Percentiles rank a stretch among this genome's conserved stretches.
Evolutionary conservation across 2,113 vertebrate genomes (phyloP).

Genomic region (Odontophorus gujanensis): DNA sequence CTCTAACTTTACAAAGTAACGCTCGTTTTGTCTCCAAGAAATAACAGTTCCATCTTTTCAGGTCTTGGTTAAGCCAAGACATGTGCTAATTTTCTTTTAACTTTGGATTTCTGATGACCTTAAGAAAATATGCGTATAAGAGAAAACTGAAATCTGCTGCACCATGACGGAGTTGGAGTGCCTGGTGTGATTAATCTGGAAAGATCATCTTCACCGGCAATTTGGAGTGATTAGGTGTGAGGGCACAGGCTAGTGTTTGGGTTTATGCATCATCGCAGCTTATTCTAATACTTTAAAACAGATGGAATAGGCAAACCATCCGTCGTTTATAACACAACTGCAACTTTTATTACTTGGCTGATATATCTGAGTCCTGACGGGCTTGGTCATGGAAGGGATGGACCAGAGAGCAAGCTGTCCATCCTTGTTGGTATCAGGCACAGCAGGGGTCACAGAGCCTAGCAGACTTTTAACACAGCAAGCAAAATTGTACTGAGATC

Average conservation of each 20-base stretch:
- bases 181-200: conserved; percentile 40
- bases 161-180: not conserved
- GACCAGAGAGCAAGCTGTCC: not conserved
- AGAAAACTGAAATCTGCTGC: conserved; percentile 25
- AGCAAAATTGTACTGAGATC: not conserved
- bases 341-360: not conserved
- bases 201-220: not conserved
- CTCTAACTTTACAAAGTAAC: conserved; percentile 24
- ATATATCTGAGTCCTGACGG: not conserved
- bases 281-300: conserved; percentile 9
- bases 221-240: conserved; percentile 30
- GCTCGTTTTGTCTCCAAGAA: conserved; percentile 44
- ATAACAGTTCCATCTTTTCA: conserved; percentile 32
- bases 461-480: not conserved
- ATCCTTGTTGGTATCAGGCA: not conserved
- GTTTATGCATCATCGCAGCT: not conserved
- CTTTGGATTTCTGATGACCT: conserved; percentile 10
- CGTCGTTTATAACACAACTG: not conserved
- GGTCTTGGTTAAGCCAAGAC: conserved; percentile 54
- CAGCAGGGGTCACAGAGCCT: not conserved
- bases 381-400: not conserved
- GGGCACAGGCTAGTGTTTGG: not conserved
- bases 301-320: not conserved
- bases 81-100: conserved; percentile 26
- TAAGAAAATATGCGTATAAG: conserved; percentile 42